Base-by-base conservation (phyloP, 2,888 invertebrate species). In the Sesamia inferens region DNA sequence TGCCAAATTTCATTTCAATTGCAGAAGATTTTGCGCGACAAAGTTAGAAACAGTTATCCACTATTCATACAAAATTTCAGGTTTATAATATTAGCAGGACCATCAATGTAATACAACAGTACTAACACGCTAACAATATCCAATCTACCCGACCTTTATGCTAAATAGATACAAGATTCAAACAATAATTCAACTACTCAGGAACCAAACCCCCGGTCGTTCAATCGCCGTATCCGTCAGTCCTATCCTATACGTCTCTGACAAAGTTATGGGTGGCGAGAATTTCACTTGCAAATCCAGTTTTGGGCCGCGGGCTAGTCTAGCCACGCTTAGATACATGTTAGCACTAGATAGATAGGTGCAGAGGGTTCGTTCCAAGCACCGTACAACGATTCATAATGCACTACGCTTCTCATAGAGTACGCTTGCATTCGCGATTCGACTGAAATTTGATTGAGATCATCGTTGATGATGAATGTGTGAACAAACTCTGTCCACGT, bases 231-330 rank as follows among this genome's bases (percentile, higher is more conserved):
- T 68, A 78, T 82, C 82, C 55, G 74, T 68, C 24, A 66, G 44
- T 47, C 72, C 61, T 11, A 68, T 79, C 76, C 71, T 59, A 57
- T 61, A 74, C 63, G 75, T 64, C 74, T 47, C 66, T 78, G 78
- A 75, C 82, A 79, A 81, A 85, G 82, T 86, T 87, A 87, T 84
- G 65, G 76, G 72, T 59, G 67, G 70, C 73, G 71, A 10, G 78
- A 82, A 87, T 87, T 86, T 87, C 79, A 79, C 86, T 86, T 86
- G 87, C 87, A 86, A 86, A 86, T 87, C 63, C 66, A 78, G 86
- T 87, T 87, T 81, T 68, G 71, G 74, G 71, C 85, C 77, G 61
- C 77, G 55, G 75, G 85, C 86, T 71, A 74, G 66, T 76, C 71
- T 76, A 74, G 71, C 67, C 64, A 31, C 57, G 51, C 16, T 64